phyloP scores from a whole-genome alignment of 2,888 invertebrate species.

The Yponomeuta plumbellus region DNA sequence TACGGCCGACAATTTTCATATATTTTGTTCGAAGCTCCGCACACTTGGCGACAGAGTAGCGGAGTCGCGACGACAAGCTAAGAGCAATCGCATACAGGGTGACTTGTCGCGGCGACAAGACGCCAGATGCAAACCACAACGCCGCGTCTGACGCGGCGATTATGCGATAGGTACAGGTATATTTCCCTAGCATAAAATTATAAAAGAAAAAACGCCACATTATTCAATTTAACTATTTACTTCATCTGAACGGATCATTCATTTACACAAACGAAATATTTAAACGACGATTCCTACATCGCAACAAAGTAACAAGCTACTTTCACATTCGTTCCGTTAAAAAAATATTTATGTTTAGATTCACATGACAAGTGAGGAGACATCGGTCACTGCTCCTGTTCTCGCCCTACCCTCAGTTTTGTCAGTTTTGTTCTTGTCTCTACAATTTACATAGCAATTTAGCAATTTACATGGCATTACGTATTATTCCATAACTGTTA shows the following conservation, averaged over 20 bases:
- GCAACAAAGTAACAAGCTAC: background rate
- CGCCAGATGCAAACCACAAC: too few species aligned
- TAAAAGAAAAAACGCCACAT: slow-evolving; percentile 27
- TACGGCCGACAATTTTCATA: too few species aligned
- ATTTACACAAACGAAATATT: slow-evolving; percentile 28
- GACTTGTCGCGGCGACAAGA: too few species aligned
- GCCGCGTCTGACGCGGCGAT: too few species aligned
- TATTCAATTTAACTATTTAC: slow-evolving; percentile 39
- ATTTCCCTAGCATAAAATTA: too few species aligned
- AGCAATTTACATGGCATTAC: too few species aligned
- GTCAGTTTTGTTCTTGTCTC: background rate
- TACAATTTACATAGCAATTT: background rate
- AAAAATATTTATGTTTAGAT: background rate
- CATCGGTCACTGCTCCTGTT: background rate
- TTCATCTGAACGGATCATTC: slow-evolving; percentile 31
- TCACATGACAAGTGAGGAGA: background rate
- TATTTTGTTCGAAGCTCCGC: too few species aligned
- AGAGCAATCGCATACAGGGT: too few species aligned
- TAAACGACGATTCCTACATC: background rate
- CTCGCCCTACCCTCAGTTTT: background rate
- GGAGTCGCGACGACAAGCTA: too few species aligned
- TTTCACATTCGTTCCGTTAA: background rate
- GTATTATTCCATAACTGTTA: background rate
- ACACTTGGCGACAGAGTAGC: too few species aligned
- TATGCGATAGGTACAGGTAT: too few species aligned